Evolutionary conservation across 1,140 invertebrate species (phyloP), one percentile per base, ranked within the genome.

Genomic region (Zaprionus africanus): DNA sequence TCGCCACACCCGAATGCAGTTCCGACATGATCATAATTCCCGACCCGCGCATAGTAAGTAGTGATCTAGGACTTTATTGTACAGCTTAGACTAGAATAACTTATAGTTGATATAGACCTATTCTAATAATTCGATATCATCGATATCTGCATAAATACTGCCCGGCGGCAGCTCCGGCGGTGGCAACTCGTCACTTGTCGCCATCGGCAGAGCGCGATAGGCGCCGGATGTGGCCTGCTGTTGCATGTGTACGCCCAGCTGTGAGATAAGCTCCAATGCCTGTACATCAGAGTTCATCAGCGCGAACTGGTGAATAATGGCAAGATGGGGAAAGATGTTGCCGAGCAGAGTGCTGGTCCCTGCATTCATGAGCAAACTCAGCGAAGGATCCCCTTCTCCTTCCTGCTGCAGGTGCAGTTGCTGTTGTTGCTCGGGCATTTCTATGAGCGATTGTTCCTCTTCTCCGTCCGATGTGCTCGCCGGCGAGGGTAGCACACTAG

Each of bases 71-170:
- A 31, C 22, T 74, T 51, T 70, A 54, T 43, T 66, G 31, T 28
- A 22, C 63, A 63, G 49, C 63, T 59, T 78, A 34, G 28, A 28
- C 19, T 26, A 72, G 69, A 12, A 38, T 65, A 58, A 59, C 60
- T 66, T 56, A 81, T 66, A 58, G 31, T 67, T 22, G 3, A 6
- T 43, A 13, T 43, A 22, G 31, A 51, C 7, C 71, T 90, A 92
- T 65, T 92, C 91, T 28, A 92, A 90, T 26, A 92, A 74, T 49
- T 91, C 91, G 15, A 92, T 92, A 65, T 92, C 91, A 78, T 92
- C 91, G 13, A 92, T 91, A 51, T 92, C 91, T 3, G 86, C 86
- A 36, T 75, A 92, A 19, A 92, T 79, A 31, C 70, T 90, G 12
- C 90, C 85, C 13, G 86, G 85, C 7, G 85, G 86, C 17, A 90